A percentile compares a stretch with the other conserved stretches of the same genome.
These are phyloP conservation scores for Chelonoidis abingdonii DNA, from an alignment of 2,113 vertebrate genomes.

Conservation along the genomic window DNA sequence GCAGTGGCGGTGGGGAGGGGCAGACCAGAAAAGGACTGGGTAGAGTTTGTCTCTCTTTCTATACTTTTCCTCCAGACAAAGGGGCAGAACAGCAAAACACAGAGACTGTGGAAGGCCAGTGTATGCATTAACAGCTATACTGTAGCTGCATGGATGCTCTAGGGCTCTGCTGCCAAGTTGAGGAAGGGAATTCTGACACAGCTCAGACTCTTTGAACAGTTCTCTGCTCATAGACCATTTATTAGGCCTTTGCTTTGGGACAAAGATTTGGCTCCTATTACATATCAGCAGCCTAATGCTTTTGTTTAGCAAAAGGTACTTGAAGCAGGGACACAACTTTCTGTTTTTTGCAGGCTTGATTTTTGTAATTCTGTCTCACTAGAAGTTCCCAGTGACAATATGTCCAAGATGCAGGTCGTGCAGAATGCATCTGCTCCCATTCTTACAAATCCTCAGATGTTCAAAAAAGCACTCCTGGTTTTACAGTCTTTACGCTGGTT, in stretches of 20 bases:
- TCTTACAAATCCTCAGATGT: background rate
- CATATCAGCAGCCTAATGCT: rapidly evolving
- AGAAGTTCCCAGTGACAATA: background rate
- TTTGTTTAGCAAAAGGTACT: background rate
- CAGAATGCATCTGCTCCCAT: rapidly evolving
- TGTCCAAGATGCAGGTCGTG: background rate
- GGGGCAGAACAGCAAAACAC: background rate
- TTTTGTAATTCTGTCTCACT: background rate
- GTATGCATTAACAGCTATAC: background rate
- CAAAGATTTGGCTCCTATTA: background rate
- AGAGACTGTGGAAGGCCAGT: background rate
- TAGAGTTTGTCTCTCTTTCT: background rate
- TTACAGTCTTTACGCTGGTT: background rate
- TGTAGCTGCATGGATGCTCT: background rate
- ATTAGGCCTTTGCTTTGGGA: background rate
- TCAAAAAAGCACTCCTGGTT: background rate
- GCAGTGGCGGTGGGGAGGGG: rapidly evolving
- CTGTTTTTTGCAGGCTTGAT: rapidly evolving
- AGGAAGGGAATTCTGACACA: background rate
- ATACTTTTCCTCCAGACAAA: background rate
- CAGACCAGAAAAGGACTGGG: background rate
- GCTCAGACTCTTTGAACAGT: background rate
- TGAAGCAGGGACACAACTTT: background rate
- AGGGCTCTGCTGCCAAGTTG: background rate
- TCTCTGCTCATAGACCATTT: background rate